Percentiles rank a stretch among this genome's conserved stretches.
phyloP scores from a whole-genome alignment of 2,797 vertebrate species.

The Muraenolepis orangiensis region DNA sequence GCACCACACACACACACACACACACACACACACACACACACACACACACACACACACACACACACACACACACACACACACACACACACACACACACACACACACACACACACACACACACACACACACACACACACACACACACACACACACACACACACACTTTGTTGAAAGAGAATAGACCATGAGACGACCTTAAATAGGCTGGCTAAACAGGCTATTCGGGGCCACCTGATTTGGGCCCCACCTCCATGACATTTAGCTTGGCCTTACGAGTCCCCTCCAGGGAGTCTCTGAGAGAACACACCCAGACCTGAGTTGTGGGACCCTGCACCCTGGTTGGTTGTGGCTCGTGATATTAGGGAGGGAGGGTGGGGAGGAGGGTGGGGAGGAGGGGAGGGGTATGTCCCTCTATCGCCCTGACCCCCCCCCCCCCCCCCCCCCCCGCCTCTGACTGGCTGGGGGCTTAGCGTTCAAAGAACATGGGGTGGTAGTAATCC shows the following conservation, averaged over 20 bases:
- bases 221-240: slow-evolving; percentile 3
- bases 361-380: neutral
- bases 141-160: neutral
- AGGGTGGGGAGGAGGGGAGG: slow-evolving; percentile 28
- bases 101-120: neutral
- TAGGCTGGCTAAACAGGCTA: slow-evolving; percentile 17
- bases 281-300: slow-evolving; percentile 45
- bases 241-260: slow-evolving; percentile 50
- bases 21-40: neutral
- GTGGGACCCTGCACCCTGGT: slow-evolving; percentile 44
- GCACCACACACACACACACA: neutral
- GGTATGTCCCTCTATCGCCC: slow-evolving; percentile 53
- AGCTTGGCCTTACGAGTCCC: slow-evolving; percentile 30
- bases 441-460: slow-evolving; percentile 49
- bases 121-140: neutral
- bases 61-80: neutral
- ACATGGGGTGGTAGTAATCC: slow-evolving; percentile 48
- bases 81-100: neutral
- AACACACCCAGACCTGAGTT: slow-evolving; percentile 35
- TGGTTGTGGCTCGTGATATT: slow-evolving; percentile 57
- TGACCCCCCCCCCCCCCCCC: no score
- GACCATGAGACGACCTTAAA: slow-evolving; percentile 16
- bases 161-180: neutral
- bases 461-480: slow-evolving; percentile 61
- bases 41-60: neutral